These are phyloP conservation scores for Bombus ignitus DNA, from an alignment of 1,140 invertebrate species.

Conservation along the genomic window DNA sequence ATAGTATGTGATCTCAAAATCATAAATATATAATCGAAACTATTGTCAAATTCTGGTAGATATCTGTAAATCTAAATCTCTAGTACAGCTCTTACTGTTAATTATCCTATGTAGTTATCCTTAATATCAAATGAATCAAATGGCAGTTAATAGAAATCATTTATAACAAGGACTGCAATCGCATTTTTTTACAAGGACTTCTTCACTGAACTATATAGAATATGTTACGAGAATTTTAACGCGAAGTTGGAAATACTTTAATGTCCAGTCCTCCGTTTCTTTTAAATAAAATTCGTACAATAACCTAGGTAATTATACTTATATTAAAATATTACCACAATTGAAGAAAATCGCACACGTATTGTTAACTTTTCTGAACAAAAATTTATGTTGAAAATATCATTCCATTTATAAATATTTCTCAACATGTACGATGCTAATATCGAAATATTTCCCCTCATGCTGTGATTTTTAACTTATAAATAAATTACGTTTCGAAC, in stretches of 20 bases:
- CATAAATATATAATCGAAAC: conserved; percentile 45
- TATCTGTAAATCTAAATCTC: conserved; percentile 24
- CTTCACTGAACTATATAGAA: conserved; percentile 4
- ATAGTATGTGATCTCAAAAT: conserved; percentile 24
- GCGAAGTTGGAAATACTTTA: conserved; percentile 21
- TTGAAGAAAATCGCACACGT: conserved; percentile 42
- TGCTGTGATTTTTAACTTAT: conserved; percentile 54
- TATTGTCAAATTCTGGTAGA: conserved; percentile 59
- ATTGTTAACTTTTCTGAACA: conserved; percentile 30
- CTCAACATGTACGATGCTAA: conserved; percentile 50
- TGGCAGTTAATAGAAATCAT: conserved; percentile 62
- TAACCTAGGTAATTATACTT: conserved; percentile 45
- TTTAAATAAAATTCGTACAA: conserved; percentile 45
- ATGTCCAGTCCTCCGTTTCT: not conserved
- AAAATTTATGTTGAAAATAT: conserved; percentile 54
- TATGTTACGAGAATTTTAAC: not conserved
- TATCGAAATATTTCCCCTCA: conserved; percentile 48
- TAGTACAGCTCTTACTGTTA: conserved; percentile 49
- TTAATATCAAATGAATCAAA: conserved; percentile 45
- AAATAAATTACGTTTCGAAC: conserved; percentile 62
- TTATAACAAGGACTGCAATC: conserved; percentile 77
- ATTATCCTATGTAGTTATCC: conserved; percentile 54
- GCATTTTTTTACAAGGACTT: conserved; percentile 63
- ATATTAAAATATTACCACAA: conserved; percentile 43
- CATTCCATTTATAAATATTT: conserved; percentile 48